phyloP scores from a whole-genome alignment of 2,888 invertebrate genomes.

The Lamellibrachia satsuma region DNA sequence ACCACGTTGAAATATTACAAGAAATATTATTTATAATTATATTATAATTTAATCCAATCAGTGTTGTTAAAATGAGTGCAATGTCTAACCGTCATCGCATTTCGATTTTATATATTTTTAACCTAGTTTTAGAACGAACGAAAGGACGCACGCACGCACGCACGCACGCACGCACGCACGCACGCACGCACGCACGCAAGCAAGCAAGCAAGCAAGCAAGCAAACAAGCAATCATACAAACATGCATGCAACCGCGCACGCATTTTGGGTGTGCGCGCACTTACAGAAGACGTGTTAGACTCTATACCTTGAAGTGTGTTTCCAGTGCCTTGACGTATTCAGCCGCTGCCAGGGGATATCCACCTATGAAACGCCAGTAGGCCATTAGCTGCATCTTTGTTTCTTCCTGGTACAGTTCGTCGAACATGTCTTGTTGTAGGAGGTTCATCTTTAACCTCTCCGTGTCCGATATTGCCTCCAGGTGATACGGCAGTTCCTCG shows the following conservation, averaged over 20 bases:
- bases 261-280: neutral
- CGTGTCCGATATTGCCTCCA: constrained; percentile 37
- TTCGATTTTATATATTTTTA: too few relatives aligned
- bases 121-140: neutral
- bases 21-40: too few relatives aligned
- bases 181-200: too few relatives aligned
- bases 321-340: constrained; percentile 37
- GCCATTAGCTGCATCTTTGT: constrained; percentile 45
- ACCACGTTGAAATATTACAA: too few relatives aligned
- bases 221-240: too few relatives aligned
- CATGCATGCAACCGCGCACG: neutral
- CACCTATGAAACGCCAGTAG: constrained; percentile 47
- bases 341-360: constrained; percentile 42
- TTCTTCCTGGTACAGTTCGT: constrained; percentile 41
- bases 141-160: neutral
- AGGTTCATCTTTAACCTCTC: constrained; percentile 40
- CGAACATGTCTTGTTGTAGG: constrained; percentile 42
- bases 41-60: too few relatives aligned
- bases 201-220: neutral
- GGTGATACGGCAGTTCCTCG: constrained; percentile 48
- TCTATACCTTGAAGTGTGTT: constrained; percentile 34
- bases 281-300: too few relatives aligned
- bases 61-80: too few relatives aligned
- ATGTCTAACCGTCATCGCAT: too few relatives aligned
- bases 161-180: neutral